Evolutionary conservation across 2,888 invertebrate genomes (phyloP).

Genomic region (Malthinus seriepunctatus): DNA sequence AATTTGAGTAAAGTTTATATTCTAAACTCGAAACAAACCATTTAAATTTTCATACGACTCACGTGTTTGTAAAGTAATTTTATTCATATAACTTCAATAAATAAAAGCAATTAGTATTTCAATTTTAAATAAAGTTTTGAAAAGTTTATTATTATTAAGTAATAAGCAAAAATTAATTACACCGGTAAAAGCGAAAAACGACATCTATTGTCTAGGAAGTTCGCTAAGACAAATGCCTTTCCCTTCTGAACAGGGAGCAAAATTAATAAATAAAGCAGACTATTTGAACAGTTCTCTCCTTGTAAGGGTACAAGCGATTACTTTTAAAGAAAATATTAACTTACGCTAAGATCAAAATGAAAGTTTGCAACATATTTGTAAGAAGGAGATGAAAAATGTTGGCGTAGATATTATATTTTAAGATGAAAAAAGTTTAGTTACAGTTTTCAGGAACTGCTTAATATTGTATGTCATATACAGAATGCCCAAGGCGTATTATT

Average conservation of each 20-base stretch:
- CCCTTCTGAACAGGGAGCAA: conserved; percentile 25
- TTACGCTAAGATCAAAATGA: neutral
- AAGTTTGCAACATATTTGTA: neutral
- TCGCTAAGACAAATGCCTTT: conserved; percentile 41
- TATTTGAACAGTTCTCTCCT: conserved; percentile 29
- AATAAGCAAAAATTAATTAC: conserved; percentile 43
- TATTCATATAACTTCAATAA: no score
- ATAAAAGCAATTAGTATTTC: no score
- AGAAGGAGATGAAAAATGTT: conserved; percentile 6
- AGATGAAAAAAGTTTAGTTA: conserved; percentile 9
- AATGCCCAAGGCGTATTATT: conserved; percentile 23
- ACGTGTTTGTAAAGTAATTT: no score
- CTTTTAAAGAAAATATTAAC: conserved; percentile 5
- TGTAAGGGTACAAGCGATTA: conserved; percentile 11
- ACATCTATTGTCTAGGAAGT: conserved; percentile 44
- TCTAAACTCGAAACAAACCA: no score
- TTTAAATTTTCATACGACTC: no score
- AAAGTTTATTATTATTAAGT: conserved; percentile 13
- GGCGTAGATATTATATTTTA: neutral
- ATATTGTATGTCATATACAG: conserved; percentile 34
- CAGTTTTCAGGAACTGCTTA: conserved; percentile 29
- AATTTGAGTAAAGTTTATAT: no score
- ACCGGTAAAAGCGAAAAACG: conserved; percentile 37
- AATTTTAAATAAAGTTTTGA: conserved; percentile 11
- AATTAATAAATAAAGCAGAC: conserved; percentile 35